Percentiles rank a stretch among this genome's conserved stretches.
These are phyloP conservation scores for Myathropa florea DNA, from an alignment of 2,888 invertebrate genomes.

Conservation along the genomic window DNA sequence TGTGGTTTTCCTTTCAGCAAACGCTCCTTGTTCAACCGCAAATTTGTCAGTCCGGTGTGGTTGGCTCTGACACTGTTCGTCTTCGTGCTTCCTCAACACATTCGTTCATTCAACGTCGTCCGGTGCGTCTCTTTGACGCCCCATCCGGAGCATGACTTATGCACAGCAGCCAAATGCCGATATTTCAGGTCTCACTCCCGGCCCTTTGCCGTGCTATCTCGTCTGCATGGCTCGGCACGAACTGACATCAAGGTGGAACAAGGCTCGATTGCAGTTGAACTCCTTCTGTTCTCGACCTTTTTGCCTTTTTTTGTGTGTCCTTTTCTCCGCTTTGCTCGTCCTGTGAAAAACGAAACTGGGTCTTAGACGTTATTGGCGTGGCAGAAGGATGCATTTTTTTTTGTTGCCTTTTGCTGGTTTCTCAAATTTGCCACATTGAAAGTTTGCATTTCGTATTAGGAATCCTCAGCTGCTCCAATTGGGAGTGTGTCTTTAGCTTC, in stretches of 20 bases:
- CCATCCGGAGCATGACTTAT: constrained; percentile 42
- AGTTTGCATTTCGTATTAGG: constrained; percentile 34
- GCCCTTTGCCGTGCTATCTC: background rate
- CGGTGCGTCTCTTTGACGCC: constrained; percentile 36
- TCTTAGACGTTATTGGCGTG: constrained; percentile 45
- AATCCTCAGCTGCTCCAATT: constrained; percentile 4
- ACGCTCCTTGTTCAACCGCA: constrained; percentile 31
- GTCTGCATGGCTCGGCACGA: background rate
- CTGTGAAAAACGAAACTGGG: constrained; percentile 32
- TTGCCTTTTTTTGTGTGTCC: background rate
- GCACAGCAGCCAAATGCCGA: constrained; percentile 51
- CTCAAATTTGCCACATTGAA: constrained; percentile 31
- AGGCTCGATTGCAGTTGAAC: constrained; percentile 30
- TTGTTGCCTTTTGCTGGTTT: constrained; percentile 36
- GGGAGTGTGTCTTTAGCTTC: background rate
- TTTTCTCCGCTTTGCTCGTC: background rate
- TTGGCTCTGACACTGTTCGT: constrained; percentile 2
- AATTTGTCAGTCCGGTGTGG: constrained; percentile 42
- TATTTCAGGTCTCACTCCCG: constrained; percentile 4
- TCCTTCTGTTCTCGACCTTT: background rate
- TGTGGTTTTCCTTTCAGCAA: background rate
- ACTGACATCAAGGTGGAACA: constrained; percentile 52
- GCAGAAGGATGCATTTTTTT: constrained; percentile 27
- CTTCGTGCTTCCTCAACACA: background rate
- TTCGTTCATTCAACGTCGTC: constrained; percentile 15